A percentile compares a stretch with the other conserved stretches of the same genome.
phyloP scores from a whole-genome alignment of 2,888 invertebrate species.

The Himalopsyche kuldschensis region DNA sequence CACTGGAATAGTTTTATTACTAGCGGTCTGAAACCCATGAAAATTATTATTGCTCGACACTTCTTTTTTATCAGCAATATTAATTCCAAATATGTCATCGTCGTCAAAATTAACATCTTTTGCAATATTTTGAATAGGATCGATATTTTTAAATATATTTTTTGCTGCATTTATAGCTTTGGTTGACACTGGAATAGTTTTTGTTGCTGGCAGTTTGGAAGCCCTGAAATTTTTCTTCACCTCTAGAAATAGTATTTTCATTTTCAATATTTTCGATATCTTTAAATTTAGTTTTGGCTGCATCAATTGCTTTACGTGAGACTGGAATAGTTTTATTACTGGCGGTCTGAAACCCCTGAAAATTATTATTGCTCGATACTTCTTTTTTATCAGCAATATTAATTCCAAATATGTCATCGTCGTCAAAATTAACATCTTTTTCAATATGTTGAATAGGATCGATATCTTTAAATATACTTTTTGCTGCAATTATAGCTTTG shows the following conservation, averaged over 20 bases:
- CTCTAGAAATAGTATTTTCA: too few relatives aligned
- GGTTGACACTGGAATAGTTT: not conserved
- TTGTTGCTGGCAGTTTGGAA: not conserved
- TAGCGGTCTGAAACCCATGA: not conserved
- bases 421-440: not conserved
- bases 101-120: not conserved
- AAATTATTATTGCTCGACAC: not conserved
- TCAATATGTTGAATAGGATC: not conserved
- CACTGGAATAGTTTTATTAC: not conserved
- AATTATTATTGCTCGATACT: not conserved
- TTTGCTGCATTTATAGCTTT: conserved; percentile 16
- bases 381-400: not conserved
- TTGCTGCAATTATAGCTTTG: not conserved
- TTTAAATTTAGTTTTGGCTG: conserved; percentile 34
- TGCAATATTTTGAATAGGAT: not conserved
- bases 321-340: conserved; percentile 42
- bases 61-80: not conserved
- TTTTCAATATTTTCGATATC: too few relatives aligned
- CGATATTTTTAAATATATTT: not conserved
- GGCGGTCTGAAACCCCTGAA: conserved; percentile 45
- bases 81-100: not conserved
- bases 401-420: not conserved
- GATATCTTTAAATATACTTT: conserved; percentile 42
- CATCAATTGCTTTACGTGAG: conserved; percentile 7
- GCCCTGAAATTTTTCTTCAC: not conserved